Percentiles rank a stretch among this genome's conserved stretches.
These are phyloP conservation scores for Brachylomia viminalis DNA, from an alignment of 2,888 invertebrate species.

Conservation along the genomic window DNA sequence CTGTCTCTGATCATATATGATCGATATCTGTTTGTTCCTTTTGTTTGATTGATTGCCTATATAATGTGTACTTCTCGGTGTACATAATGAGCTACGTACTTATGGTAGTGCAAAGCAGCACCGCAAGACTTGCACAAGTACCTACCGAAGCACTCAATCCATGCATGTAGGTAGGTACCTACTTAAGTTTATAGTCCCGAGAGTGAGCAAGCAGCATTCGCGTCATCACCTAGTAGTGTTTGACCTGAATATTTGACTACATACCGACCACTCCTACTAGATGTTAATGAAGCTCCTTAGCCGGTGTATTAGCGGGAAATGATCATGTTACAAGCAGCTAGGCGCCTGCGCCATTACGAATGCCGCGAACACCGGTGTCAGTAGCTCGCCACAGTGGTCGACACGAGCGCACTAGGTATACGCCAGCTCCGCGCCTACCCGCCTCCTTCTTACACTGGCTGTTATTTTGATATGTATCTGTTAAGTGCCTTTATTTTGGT, in stretches of 20 bases:
- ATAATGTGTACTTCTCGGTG: not conserved
- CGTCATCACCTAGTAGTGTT: constrained; percentile 14
- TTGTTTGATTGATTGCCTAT: not conserved
- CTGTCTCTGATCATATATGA: no score
- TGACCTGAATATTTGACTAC: constrained; percentile 35
- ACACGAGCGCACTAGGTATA: not conserved
- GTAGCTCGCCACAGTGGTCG: not conserved
- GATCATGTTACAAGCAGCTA: not conserved
- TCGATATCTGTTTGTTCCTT: not conserved
- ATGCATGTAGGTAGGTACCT: not conserved
- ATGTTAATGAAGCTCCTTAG: constrained; percentile 31
- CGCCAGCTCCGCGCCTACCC: not conserved
- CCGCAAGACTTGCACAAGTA: not conserved
- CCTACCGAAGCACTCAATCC: not conserved
- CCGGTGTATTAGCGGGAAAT: not conserved
- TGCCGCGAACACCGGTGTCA: not conserved
- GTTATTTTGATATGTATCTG: constrained; percentile 6
- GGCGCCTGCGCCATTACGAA: constrained; percentile 9
- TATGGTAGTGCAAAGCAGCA: not conserved
- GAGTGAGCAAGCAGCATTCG: not conserved
- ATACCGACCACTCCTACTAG: constrained; percentile 45
- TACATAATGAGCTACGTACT: not conserved
- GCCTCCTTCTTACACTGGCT: not conserved
- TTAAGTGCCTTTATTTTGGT: not conserved
- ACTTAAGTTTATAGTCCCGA: no score